Conservation (phyloP, 2,888 invertebrate genomes). For the Erebia palarica region DNA sequence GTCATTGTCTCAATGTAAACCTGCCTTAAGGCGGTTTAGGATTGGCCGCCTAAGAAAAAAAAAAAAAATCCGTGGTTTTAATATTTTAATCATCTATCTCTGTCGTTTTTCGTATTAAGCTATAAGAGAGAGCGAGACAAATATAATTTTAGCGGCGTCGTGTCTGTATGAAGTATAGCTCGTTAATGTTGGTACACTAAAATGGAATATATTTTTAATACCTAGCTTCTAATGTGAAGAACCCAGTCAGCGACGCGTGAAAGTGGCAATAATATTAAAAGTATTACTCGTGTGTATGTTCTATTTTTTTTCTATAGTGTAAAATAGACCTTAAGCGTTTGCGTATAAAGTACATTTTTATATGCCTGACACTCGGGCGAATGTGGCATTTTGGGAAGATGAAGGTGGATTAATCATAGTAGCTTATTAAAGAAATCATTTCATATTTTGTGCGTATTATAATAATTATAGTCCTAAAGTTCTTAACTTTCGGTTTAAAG, state of each 20-base stretch:
- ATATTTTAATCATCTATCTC: neutral
- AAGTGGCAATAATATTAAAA: slow-evolving; percentile 65
- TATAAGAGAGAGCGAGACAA: slow-evolving; percentile 32
- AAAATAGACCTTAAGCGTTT: slow-evolving; percentile 58
- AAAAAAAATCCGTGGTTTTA: neutral
- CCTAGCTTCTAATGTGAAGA: slow-evolving; percentile 56
- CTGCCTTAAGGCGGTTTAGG: too few species aligned
- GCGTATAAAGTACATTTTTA: slow-evolving; percentile 59
- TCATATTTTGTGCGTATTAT: too few species aligned
- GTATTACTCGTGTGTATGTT: slow-evolving; percentile 53
- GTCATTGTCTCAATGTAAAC: too few species aligned
- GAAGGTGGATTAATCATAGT: slow-evolving; percentile 5
- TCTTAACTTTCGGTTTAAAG: too few species aligned
- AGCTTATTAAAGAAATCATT: neutral
- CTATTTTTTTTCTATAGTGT: slow-evolving; percentile 38
- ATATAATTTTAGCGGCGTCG: slow-evolving; percentile 35
- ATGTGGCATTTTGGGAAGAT: slow-evolving; percentile 34
- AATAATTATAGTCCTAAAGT: too few species aligned
- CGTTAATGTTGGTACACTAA: slow-evolving; percentile 55
- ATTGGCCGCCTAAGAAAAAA: too few species aligned
- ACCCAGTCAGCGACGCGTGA: slow-evolving; percentile 51
- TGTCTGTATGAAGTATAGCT: slow-evolving; percentile 23
- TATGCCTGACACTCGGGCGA: slow-evolving; percentile 41
- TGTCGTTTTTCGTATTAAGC: slow-evolving; percentile 28
- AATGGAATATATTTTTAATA: slow-evolving; percentile 75